Conservation (phyloP, 2,888 invertebrate genomes). For the Cactoblastis cactorum region DNA sequence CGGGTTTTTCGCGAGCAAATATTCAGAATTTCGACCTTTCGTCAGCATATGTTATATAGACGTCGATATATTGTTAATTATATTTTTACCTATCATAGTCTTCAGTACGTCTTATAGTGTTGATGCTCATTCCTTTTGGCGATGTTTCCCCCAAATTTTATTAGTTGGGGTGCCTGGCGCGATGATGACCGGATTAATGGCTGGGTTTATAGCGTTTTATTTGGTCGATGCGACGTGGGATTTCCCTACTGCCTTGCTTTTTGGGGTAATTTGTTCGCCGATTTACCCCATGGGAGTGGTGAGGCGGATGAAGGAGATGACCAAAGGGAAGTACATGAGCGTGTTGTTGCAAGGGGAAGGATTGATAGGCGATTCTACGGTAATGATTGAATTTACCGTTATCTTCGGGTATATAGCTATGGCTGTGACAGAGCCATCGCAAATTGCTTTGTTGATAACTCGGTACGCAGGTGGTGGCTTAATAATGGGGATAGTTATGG, state of each 20-base stretch:
- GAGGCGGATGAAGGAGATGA: constrained; percentile 50
- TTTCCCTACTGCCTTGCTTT: constrained; percentile 51
- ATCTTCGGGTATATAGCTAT: constrained; percentile 54
- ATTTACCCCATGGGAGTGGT: constrained; percentile 68
- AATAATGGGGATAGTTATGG: constrained; percentile 57
- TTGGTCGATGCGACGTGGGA: constrained; percentile 59
- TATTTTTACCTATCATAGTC: constrained; percentile 54
- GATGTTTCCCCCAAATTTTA: constrained; percentile 58
- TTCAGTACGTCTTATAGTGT: constrained; percentile 63
- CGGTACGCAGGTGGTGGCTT: constrained; percentile 61
- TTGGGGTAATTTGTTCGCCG: constrained; percentile 61
- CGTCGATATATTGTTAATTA: constrained; percentile 46
- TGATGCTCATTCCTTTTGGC: constrained; percentile 64
- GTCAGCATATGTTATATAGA: constrained; percentile 56
- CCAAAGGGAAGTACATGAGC: constrained; percentile 62
- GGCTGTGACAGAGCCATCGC: constrained; percentile 47
- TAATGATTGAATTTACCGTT: constrained; percentile 63
- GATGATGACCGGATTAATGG: constrained; percentile 51
- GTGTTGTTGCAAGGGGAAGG: constrained; percentile 63
- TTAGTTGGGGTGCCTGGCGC: constrained; percentile 58
- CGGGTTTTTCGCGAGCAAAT: constrained; percentile 53
- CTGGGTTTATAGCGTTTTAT: constrained; percentile 57
- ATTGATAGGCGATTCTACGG: constrained; percentile 60
- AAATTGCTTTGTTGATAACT: constrained; percentile 52
- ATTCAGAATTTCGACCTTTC: constrained; percentile 50